A percentile compares a stretch with the other conserved stretches of the same genome.
Evolutionary conservation across 1,140 invertebrate species (phyloP).

Genomic region (Drosophila paulistorum): DNA sequence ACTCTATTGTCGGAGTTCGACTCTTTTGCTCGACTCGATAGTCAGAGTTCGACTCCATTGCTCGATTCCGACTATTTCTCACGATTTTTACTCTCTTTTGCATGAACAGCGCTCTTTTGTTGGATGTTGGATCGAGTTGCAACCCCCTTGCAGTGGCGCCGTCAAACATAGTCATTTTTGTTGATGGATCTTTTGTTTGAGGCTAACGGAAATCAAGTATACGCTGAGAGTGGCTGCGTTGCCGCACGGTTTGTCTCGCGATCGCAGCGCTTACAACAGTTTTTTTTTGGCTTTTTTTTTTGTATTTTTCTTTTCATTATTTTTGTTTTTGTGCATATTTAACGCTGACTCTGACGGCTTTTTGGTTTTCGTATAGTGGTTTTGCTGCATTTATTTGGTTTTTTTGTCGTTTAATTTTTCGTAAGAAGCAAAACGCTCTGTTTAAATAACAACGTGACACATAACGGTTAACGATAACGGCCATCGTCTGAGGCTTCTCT

Average conservation of each 20-base stretch:
- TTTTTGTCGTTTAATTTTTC: conserved; percentile 30
- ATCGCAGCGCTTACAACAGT: conserved; percentile 40
- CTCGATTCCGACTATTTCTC: no score
- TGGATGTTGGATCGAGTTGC: no score
- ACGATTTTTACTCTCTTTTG: no score
- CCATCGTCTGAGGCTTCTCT: conserved; percentile 25
- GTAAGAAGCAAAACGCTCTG: conserved; percentile 31
- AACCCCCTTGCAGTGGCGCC: no score
- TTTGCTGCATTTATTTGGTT: not conserved
- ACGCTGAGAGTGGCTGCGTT: conserved; percentile 61
- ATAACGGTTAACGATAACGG: conserved; percentile 47
- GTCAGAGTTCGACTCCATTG: no score
- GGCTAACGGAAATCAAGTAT: no score
- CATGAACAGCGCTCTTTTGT: no score
- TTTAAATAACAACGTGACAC: conserved; percentile 47
- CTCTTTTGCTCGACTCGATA: no score
- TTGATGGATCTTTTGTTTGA: no score
- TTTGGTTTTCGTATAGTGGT: not conserved
- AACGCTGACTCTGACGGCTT: conserved; percentile 20
- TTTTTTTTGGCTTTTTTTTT: conserved; percentile 2
- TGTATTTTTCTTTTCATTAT: conserved; percentile 10
- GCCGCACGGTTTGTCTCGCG: conserved; percentile 62
- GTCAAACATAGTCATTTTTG: no score
- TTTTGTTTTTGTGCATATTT: conserved; percentile 49
- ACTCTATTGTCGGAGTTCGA: no score